These are phyloP conservation scores for Hipposideros armiger DNA, from an alignment of 2,113 vertebrate genomes.

Conservation along the genomic window DNA sequence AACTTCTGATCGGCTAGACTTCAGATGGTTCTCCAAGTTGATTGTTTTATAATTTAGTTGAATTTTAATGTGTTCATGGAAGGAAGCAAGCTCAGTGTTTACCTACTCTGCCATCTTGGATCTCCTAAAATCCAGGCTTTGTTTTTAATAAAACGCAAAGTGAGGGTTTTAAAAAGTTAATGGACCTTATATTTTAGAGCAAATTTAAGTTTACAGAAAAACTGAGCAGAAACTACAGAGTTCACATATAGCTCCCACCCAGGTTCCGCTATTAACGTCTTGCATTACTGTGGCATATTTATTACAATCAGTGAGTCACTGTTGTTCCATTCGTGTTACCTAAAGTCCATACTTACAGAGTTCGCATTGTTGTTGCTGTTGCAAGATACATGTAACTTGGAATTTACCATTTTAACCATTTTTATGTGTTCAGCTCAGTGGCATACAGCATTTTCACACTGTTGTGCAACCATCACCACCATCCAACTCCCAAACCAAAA, in stretches of 20 bases:
- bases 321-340: fast-evolving
- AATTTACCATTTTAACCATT: background rate
- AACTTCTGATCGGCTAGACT: no score
- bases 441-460: fast-evolving
- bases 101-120: no score
- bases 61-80: no score
- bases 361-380: background rate
- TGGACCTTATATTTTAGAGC: background rate
- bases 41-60: no score
- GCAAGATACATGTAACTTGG: background rate
- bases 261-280: fast-evolving
- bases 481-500: fast-evolving
- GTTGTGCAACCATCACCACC: background rate
- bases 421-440: fast-evolving
- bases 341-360: background rate
- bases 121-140: background rate
- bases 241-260: background rate
- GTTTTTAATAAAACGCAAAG: background rate
- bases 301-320: fast-evolving
- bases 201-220: background rate
- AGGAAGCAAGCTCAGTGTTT: no score
- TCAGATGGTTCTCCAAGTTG: no score
- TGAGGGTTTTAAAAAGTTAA: background rate
- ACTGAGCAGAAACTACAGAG: background rate
- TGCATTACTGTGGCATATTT: fast-evolving